These are phyloP conservation scores for Ctenopoma multispine DNA, from an alignment of 2,797 vertebrate species.

Conservation along the genomic window DNA sequence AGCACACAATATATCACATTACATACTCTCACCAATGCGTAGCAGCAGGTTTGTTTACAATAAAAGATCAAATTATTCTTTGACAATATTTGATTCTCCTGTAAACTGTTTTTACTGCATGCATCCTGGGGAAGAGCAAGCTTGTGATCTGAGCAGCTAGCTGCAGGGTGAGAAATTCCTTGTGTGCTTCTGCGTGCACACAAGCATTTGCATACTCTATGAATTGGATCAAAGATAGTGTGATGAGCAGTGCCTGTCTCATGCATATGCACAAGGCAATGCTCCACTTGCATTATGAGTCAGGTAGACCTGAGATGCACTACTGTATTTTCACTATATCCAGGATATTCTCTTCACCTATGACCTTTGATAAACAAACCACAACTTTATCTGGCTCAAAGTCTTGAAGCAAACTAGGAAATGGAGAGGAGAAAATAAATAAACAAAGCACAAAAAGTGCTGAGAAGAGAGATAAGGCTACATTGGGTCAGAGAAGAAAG, in stretches of 20 bases:
- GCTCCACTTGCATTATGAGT: slow-evolving; percentile 45
- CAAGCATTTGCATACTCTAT: slow-evolving; percentile 62
- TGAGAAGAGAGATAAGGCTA: slow-evolving; percentile 73
- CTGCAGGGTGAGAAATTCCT: slow-evolving; percentile 48
- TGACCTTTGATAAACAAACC: slow-evolving; percentile 69
- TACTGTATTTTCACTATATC: slow-evolving; percentile 44
- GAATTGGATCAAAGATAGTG: slow-evolving; percentile 71
- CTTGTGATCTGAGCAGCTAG: slow-evolving; percentile 51
- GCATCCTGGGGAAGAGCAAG: slow-evolving; percentile 16
- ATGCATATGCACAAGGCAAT: slow-evolving; percentile 68
- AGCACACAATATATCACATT: slow-evolving; percentile 31
- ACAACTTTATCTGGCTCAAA: slow-evolving; percentile 63
- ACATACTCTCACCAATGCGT: slow-evolving; percentile 29
- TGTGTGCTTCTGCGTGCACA: slow-evolving; percentile 49
- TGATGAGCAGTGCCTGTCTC: slow-evolving; percentile 55
- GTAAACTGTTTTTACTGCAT: slow-evolving; percentile 40
- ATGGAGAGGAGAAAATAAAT: slow-evolving; percentile 66
- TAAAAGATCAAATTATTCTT: slow-evolving; percentile 19
- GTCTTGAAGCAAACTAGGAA: slow-evolving; percentile 57
- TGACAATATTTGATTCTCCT: slow-evolving; percentile 28
- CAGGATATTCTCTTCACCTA: slow-evolving; percentile 57
- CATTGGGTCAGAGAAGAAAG: slow-evolving; percentile 67
- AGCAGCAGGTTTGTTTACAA: slow-evolving; percentile 23
- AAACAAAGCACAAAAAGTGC: slow-evolving; percentile 71
- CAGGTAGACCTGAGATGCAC: slow-evolving; percentile 31